Base-by-base conservation (phyloP, 2,888 invertebrate species). In the Ariolimax columbianus region DNA sequence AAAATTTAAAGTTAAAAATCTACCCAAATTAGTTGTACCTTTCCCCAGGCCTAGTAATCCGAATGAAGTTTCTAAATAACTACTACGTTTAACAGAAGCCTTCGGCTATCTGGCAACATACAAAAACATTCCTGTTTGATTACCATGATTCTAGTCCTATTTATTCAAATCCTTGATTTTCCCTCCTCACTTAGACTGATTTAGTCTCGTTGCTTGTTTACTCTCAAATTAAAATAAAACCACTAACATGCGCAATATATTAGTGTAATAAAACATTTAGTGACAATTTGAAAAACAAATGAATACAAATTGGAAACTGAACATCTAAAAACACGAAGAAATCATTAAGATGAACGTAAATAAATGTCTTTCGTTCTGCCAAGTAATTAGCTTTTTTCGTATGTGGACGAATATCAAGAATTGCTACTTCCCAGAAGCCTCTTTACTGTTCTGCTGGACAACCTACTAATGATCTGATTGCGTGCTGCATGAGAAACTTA, bases 401-500 rank as follows among this genome's bases (percentile, higher is more conserved):
- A 40, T 19, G 17, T 23, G 59, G 38, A n/a, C 80, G 2, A 43
- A 38, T 30, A 4, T 14, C 43, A 55, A 51, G 55, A 72, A 72
- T 51, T 81, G 81, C 72, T 72, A 4, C 47, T 72, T 47, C 51
- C 81, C 51, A 51, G 81, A 36, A 81, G 51, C 70, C 40, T 68
- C 81, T 81, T 81, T 72, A 33, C 33, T 33, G 40, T 79, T 33
- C 36, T 59, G 36, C 59, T 55, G 72, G 66, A 14, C 66, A 14
- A 63, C 11, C 40, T 51, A 55, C 83, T 83, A 83, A 83, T 83
- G 66, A 66, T 38, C 77, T 55, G 70, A 36, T 83, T 40, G 83
- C 83, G 83, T 83, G 83, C n/a, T 43, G 70, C 77, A 38, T 83
- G 83, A 83, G 78, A 55, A 66, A 63, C 68, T 78, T 43, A 78